Evolutionary conservation across 1,140 invertebrate species (phyloP).

Genomic region (Lasioglossum baleicum): DNA sequence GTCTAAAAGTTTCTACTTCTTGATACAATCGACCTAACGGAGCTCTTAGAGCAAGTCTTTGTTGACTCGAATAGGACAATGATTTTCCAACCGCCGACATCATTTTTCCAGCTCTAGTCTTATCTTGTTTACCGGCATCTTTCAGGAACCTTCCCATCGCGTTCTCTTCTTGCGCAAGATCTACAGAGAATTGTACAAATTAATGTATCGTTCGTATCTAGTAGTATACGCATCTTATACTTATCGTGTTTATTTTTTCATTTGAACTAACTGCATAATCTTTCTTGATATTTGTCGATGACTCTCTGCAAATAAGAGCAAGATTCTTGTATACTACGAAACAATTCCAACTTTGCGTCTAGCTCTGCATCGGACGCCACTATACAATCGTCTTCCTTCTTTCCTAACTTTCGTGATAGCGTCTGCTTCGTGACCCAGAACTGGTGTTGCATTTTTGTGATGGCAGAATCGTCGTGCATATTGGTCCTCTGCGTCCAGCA

Average conservation of each 20-base stretch:
- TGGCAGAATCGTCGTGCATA: slow-evolving; percentile 67
- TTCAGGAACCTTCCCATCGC: slow-evolving; percentile 96
- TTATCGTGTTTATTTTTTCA: neutral
- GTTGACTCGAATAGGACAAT: slow-evolving; percentile 96
- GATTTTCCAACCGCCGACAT: slow-evolving; percentile 97
- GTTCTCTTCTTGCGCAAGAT: slow-evolving; percentile 96
- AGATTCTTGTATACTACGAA: slow-evolving; percentile 96
- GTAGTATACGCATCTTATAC: neutral
- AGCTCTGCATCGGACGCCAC: slow-evolving; percentile 97
- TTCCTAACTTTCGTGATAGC: slow-evolving; percentile 95
- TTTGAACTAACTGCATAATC: slow-evolving; percentile 87
- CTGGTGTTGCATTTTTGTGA: slow-evolving; percentile 94
- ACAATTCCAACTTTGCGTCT: slow-evolving; percentile 98
- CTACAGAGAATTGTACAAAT: slow-evolving; percentile 73
- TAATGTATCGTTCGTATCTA: neutral
- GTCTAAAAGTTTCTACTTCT: slow-evolving; percentile 98
- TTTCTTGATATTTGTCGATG: slow-evolving; percentile 96
- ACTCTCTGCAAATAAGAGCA: slow-evolving; percentile 93
- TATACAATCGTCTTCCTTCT: slow-evolving; percentile 98
- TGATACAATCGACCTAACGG: slow-evolving; percentile 95
- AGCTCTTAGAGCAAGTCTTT: slow-evolving; percentile 91
- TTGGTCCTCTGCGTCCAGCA: slow-evolving; percentile 69
- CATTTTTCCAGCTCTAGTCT: slow-evolving; percentile 94
- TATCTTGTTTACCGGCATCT: slow-evolving; percentile 94
- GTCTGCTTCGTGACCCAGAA: slow-evolving; percentile 99